Base-by-base conservation (phyloP, 2,113 vertebrate genomes). In the Bambusicola thoracicus region DNA sequence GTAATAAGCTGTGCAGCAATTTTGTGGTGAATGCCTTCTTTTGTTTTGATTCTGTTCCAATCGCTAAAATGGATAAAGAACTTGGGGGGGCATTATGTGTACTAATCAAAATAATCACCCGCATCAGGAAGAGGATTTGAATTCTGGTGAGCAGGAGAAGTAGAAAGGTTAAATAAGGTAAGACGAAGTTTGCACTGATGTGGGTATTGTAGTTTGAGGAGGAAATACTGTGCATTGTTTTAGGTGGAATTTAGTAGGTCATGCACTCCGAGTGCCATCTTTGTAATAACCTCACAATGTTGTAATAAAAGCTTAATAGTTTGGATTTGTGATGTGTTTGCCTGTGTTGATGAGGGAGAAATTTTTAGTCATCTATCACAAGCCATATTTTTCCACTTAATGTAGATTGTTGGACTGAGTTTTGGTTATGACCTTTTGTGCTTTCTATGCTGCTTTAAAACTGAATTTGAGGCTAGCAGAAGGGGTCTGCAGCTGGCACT, bases 41-140 rank as follows among this genome's bases (percentile, higher is more conserved):
- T 95, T 93, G 85, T 93, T 94, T 95, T 90, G 89, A 72, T 92
- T 83, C 80, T 85, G 67, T 94, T 92, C 55, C 94, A 93, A 85
- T 56, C 83, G 68, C 68, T 96, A 55, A 94, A 94, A 95, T 93
- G 51, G 41, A 46, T 81, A 68, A 94, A 73, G 87, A 91, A 90
- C 91, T 94, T 78, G 81, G 32, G 32, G 32, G 91, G 34, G 82
- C 56, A 78, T 96, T 96, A 87, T 85, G 46, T 83, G 38, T 70
- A 68, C 68, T 92, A 82, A 94, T 85, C 68, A 91, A 95, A 96
- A 72, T 96, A 95, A 95, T 94, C 86, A 81, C 85, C 84, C 34
- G 32, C 72, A 46, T 89, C 32, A 85, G 68, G 75, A 95, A 83
- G 51, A 87, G 94, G 94, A 87, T 95, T 95, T 96, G 82, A 85